Evolutionary conservation across 2,888 invertebrate species (phyloP), one percentile per base, ranked within the genome.

Genomic region (Apamea crenata): DNA sequence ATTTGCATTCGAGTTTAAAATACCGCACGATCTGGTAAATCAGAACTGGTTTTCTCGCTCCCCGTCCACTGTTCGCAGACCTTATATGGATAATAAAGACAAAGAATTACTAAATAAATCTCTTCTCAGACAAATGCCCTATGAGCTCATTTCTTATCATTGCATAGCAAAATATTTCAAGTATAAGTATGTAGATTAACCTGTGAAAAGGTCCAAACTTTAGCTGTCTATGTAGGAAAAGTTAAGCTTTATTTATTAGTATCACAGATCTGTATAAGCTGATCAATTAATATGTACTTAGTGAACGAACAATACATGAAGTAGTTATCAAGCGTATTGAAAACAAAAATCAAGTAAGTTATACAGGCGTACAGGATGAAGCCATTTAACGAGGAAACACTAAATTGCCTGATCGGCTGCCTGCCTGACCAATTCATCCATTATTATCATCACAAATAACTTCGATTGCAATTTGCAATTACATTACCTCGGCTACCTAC

Each of bases 11-110:
- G 89, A 93, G 93, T 95, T 95, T 95, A 95, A 96, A 96, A 96
- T 95, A 94, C 95, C 92, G 91, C 95, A 95, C 95, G 95, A 96
- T 95, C 95, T 95, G 94, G 95, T 95, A 96, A 96, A 96, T 95
- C 94, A 94, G 94, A 95, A 96, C 96, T 91, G 95, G 96, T 96
- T 96, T 95, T 86, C 87, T 91, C 90, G 93, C 93, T 93, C 92
- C 92, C 93, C 92, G 93, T 93, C 90, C 90, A 90, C 91, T 87
- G 81, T 84, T 71, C 82, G 84, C 87, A 86, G 82, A 83, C 93
- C 92, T 90, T 92, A 87, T 91, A 91, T 84, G 86, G 86, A 88
- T 87, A 89, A 93, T 93, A 91, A 93, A 93, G 90, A 93, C 92
- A 93, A 93, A 92, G 91, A 92, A 89, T 90, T 72, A 82, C 77